Conservation (phyloP, 2,797 vertebrate genomes). For the Ateles fusciceps region DNA sequence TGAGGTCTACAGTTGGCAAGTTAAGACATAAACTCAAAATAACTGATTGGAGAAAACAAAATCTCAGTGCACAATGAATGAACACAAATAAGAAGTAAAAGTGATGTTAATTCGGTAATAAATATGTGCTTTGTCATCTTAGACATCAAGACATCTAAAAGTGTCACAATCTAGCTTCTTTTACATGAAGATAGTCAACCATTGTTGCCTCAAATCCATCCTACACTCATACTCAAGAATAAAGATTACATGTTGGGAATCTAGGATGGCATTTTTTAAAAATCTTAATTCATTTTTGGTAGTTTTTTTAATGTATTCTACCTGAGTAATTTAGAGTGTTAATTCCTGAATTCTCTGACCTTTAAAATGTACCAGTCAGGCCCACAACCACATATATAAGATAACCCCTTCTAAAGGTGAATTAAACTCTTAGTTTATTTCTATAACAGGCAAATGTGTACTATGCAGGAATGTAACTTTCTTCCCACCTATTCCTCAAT, state of each 20-base stretch:
- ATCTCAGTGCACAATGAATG: background rate
- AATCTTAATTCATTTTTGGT: background rate
- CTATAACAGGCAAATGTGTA: background rate
- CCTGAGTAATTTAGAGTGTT: background rate
- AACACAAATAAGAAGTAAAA: background rate
- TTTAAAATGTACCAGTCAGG: background rate
- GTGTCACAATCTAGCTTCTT: background rate
- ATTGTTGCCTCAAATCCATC: background rate
- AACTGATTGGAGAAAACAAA: background rate
- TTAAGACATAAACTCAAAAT: background rate
- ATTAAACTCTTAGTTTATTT: background rate
- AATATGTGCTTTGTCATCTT: background rate
- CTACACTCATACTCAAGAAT: background rate
- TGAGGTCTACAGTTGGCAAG: background rate
- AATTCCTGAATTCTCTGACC: constrained; percentile 24
- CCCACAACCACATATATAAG: background rate
- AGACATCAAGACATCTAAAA: background rate
- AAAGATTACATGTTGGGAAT: background rate
- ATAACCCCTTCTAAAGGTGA: background rate
- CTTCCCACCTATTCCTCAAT: background rate
- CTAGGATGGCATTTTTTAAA: background rate
- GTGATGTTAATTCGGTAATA: background rate
- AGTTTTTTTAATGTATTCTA: background rate
- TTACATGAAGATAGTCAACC: background rate
- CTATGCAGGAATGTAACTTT: background rate